Percentiles rank a stretch among this genome's conserved stretches.
phyloP scores from a whole-genome alignment of 2,113 vertebrate genomes.

The Silurus asotus region DNA sequence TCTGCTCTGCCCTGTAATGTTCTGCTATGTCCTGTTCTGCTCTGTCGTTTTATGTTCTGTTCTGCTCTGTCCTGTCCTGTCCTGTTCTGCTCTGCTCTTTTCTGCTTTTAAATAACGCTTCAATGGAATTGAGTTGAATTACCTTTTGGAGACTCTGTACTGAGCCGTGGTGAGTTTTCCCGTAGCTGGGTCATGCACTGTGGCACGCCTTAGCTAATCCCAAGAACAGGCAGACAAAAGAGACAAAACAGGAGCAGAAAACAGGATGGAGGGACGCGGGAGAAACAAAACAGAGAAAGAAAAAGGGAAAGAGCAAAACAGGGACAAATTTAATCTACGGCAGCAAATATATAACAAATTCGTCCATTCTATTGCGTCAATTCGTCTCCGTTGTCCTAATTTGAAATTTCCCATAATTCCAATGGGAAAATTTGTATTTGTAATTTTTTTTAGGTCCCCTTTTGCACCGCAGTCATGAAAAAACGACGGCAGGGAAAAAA shows the following conservation, averaged over 20 bases:
- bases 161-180: conserved; percentile 94
- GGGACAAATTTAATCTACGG: conserved; percentile 21
- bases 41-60: neutral
- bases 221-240: conserved; percentile 42
- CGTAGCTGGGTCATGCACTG: conserved; percentile 96
- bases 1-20: neutral
- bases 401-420: conserved; percentile 9
- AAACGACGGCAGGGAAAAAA: conserved; percentile 13
- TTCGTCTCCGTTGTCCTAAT: neutral
- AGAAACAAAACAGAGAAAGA: conserved; percentile 47
- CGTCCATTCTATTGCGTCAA: neutral
- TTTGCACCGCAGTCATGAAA: conserved; percentile 35
- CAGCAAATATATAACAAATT: neutral
- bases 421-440: neutral
- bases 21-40: neutral
- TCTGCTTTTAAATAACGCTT: neutral
- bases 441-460: neutral
- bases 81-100: neutral
- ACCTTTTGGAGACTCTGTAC: conserved; percentile 99
- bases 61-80: neutral
- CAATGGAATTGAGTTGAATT: conserved; percentile 66
- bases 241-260: conserved; percentile 33
- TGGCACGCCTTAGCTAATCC: conserved; percentile 94
- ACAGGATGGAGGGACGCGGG: conserved; percentile 24
- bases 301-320: conserved; percentile 51